Evolutionary conservation across 1,140 invertebrate species (phyloP), one percentile per base, ranked within the genome.

Genomic region (Procambarus clarkii): DNA sequence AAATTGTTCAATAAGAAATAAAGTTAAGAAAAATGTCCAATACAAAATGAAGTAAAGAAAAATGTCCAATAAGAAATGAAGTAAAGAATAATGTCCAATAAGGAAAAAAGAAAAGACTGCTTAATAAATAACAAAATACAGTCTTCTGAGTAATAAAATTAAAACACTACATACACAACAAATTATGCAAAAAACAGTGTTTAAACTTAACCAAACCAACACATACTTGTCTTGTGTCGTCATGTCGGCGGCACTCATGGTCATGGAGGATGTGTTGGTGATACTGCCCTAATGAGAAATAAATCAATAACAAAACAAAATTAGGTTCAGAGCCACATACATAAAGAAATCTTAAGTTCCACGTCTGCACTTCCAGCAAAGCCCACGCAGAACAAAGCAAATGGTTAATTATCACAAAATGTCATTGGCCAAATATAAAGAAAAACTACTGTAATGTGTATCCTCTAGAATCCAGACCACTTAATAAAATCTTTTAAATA

Each of bases 251-350:
- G 69, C 69, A 34, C 69, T 74, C 69, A 74, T 74, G 69, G n/a
- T 74, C n/a, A 74, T 74, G 69, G 69, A 24, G 15, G n/a, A 74
- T 11, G 64, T 69, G 69, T 7, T 74, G 69, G 21, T 74, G 69
- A 34, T 74, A 74, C 69, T 74, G 69, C 8, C 69, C 69, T 74
- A 74, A 74, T 74, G 69, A 74, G 69, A 74, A 74, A 74, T 34
- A 74, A 74, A 74, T 74, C 69, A 74, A 34, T 34, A 74, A 34
- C 69, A 74, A 9, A 74, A 74, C n/a, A 74, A 74, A 74, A 74
- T 74, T 64, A 64, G 60, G 60, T 64, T 64, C 2, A 64, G 21
- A 18, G 60, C 4, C 60, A 64, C 18, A 18, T 64, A 64, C 18
- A 21, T 18, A 64, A 64, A 64, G 60, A 21, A 64, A 18, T 21